A percentile compares a stretch with the other conserved stretches of the same genome.
These are phyloP conservation scores for Gymnogyps californianus DNA, from an alignment of 2,113 vertebrate genomes.

Conservation along the genomic window DNA sequence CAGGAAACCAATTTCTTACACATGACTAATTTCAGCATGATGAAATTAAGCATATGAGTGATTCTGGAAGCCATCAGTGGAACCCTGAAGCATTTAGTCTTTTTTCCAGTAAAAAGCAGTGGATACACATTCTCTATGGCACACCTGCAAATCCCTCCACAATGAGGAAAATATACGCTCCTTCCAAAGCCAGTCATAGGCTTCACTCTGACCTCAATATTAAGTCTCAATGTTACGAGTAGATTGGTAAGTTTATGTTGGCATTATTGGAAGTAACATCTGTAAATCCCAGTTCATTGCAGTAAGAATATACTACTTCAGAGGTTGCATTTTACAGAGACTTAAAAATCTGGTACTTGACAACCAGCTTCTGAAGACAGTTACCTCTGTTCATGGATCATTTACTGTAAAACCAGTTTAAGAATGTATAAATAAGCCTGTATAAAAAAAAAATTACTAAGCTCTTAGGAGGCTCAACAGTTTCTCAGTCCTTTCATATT, in stretches of 20 bases:
- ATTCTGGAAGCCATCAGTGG: background rate
- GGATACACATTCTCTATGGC: background rate
- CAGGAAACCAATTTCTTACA: background rate
- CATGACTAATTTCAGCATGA: background rate
- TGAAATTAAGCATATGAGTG: background rate
- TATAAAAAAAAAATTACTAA: background rate
- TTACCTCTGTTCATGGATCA: slow-evolving; percentile 32
- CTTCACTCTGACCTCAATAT: background rate
- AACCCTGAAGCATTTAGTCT: background rate
- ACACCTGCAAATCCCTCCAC: background rate
- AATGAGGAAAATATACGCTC: background rate
- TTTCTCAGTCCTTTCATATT: background rate
- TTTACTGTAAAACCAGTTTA: slow-evolving; percentile 32
- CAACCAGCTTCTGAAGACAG: background rate
- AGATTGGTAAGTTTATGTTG: background rate
- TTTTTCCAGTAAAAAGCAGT: background rate
- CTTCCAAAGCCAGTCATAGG: background rate
- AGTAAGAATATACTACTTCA: slow-evolving; percentile 1
- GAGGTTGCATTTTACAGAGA: background rate
- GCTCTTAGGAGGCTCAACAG: background rate
- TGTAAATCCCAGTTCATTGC: slow-evolving; percentile 15
- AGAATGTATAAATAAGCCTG: background rate
- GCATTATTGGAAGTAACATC: slow-evolving; percentile 16
- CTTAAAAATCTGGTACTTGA: slow-evolving; percentile 32
- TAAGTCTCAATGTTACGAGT: background rate